Evolutionary conservation across 2,888 invertebrate species (phyloP).

Genomic region (Aphodius granarius): DNA sequence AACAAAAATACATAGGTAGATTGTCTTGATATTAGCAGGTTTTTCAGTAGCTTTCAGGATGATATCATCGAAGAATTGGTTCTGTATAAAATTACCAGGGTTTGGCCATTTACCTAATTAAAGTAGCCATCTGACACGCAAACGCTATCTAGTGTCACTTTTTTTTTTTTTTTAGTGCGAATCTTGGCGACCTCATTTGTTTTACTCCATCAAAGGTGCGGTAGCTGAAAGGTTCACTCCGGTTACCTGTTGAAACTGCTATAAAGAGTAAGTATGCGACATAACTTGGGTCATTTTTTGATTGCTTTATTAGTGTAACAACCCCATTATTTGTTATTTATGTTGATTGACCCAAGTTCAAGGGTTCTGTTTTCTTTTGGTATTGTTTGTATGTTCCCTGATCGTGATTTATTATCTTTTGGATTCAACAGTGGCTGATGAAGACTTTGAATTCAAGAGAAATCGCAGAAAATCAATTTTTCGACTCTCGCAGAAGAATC

Average conservation of each 20-base stretch:
- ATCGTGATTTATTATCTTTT: too few species aligned
- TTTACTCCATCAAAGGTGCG: background rate
- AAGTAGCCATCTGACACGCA: background rate
- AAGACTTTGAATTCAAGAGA: background rate
- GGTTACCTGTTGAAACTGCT: background rate
- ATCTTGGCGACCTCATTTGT: background rate
- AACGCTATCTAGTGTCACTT: background rate
- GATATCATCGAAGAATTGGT: background rate
- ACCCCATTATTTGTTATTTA: too few species aligned
- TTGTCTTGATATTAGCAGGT: too few species aligned
- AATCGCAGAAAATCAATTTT: background rate
- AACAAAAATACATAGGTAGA: too few species aligned
- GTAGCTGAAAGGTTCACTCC: background rate
- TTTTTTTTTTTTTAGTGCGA: background rate
- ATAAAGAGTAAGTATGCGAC: background rate
- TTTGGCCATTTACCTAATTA: background rate
- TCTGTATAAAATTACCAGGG: background rate
- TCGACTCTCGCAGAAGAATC: conserved; percentile 9
- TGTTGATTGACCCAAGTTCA: background rate
- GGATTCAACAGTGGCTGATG: background rate
- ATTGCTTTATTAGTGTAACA: background rate
- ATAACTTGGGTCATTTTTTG: background rate
- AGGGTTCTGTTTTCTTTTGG: too few species aligned
- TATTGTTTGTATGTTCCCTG: too few species aligned
- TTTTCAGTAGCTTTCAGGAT: background rate